Evolutionary conservation across 2,888 invertebrate genomes (phyloP), one percentile per base, ranked within the genome.

Genomic region (Bellardia pandia): DNA sequence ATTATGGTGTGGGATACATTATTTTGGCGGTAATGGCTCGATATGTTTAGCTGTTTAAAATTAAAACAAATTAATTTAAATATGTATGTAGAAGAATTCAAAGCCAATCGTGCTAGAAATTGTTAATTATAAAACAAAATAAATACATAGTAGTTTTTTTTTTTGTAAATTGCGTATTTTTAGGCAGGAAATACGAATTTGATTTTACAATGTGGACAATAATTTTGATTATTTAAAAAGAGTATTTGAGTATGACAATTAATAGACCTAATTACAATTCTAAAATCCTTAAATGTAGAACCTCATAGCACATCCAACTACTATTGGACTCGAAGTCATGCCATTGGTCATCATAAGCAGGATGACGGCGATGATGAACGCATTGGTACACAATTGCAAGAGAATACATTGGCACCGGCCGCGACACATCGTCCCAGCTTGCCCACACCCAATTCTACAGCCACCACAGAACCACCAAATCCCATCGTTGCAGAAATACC

Each of bases 251-350:
- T 37, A 13, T 48, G 11, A 48, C 45, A 45, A 11, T 3, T 13
- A 45, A 37, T 4, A 6, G 5, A 37, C 33, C 60, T 48, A 45
- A 30, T 33, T 40, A 30, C 40, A 62, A 23, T 71, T 0, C n/a
- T 7, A 9, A 74, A 45, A 74, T 45, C 4, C 30, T 23, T n/a
- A 30, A 74, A 62, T 80, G 30, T 85, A 93, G 93, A 93, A 87
- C 93, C 93, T 81, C 91, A 92, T 78, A 91, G 91, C 88, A 91
- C 93, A 77, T 91, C 93, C 33, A 93, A 93, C 88, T 96, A 96
- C 95, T 96, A 96, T 94, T 96, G 96, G 93, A 95, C 96, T 89
- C 96, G 96, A 93, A 96, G 96, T 94, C 96, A 97, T 94, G 96
- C 96, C 89, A 95, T 96, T 93, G 96, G 96, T 89, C 95, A 96